phyloP scores from a whole-genome alignment of 2,888 invertebrate species.

The Achlya flavicornis region DNA sequence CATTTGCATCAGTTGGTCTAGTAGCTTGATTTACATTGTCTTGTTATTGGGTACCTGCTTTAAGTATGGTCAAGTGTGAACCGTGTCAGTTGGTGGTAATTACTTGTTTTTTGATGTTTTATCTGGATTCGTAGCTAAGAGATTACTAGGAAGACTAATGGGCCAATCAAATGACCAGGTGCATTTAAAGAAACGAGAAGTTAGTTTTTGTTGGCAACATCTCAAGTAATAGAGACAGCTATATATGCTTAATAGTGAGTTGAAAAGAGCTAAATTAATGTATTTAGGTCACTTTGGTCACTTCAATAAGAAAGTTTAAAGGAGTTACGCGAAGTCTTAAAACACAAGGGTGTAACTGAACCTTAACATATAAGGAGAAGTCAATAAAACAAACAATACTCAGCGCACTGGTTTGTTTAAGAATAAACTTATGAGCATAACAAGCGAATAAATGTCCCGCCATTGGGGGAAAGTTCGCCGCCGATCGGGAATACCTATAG shows the following conservation, averaged over 20 bases:
- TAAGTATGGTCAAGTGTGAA: conserved; percentile 35
- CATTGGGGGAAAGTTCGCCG: conserved; percentile 50
- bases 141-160: no score
- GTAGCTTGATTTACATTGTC: conserved; percentile 38
- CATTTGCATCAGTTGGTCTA: conserved; percentile 1
- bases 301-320: no score
- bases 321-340: background rate
- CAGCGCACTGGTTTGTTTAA: conserved; percentile 8
- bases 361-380: background rate
- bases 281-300: no score
- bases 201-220: no score
- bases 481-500: conserved; percentile 52
- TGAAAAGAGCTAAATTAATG: no score
- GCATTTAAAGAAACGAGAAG: no score
- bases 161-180: no score
- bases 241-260: no score
- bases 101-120: background rate
- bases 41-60: conserved; percentile 35
- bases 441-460: conserved; percentile 51
- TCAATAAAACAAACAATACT: conserved; percentile 13
- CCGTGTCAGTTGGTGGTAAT: conserved; percentile 27
- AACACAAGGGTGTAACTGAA: background rate
- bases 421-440: conserved; percentile 11
- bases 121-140: background rate
- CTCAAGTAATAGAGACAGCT: no score